Evolutionary conservation across 2,888 invertebrate species (phyloP).

Genomic region (Tigriopus californicus): DNA sequence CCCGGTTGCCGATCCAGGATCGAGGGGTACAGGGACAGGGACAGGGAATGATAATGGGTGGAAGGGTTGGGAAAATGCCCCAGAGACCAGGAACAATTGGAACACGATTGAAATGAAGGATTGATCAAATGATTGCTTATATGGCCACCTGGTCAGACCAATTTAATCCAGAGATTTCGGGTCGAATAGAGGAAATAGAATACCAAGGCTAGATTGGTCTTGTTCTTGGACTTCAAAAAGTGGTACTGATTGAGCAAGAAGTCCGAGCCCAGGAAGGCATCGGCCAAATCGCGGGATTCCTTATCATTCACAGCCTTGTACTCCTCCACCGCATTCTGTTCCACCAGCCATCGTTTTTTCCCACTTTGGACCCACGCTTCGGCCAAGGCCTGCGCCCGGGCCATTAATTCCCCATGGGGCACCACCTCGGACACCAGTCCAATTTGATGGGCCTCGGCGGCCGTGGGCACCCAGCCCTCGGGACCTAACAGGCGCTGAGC

Average conservation of each 20-base stretch:
- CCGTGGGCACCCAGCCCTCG: conserved; percentile 6
- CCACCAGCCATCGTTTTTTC: not conserved
- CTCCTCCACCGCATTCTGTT: not conserved
- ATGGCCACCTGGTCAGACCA: too few species aligned
- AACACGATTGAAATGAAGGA: too few species aligned
- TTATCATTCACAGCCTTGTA: conserved; percentile 4
- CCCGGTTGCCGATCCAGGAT: too few species aligned
- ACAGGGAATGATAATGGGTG: too few species aligned
- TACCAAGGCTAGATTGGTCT: not conserved
- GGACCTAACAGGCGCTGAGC: conserved; percentile 5
- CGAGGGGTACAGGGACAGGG: too few species aligned
- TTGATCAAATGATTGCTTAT: too few species aligned
- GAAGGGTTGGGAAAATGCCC: too few species aligned
- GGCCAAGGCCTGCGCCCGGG: not conserved
- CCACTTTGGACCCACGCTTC: conserved; percentile 1
- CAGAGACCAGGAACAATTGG: too few species aligned
- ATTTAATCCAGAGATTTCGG: conserved; percentile 2
- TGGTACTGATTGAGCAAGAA: conserved; percentile 6
- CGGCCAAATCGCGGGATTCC: conserved; percentile 9
- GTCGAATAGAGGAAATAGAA: not conserved
- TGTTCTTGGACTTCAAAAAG: conserved; percentile 2
- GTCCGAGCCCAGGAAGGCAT: conserved; percentile 3
- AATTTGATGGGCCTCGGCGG: not conserved
- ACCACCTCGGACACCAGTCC: conserved; percentile 7
- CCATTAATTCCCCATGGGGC: conserved; percentile 4